Conservation (phyloP, 1,140 invertebrate species). For the Lasioglossum albipes region DNA sequence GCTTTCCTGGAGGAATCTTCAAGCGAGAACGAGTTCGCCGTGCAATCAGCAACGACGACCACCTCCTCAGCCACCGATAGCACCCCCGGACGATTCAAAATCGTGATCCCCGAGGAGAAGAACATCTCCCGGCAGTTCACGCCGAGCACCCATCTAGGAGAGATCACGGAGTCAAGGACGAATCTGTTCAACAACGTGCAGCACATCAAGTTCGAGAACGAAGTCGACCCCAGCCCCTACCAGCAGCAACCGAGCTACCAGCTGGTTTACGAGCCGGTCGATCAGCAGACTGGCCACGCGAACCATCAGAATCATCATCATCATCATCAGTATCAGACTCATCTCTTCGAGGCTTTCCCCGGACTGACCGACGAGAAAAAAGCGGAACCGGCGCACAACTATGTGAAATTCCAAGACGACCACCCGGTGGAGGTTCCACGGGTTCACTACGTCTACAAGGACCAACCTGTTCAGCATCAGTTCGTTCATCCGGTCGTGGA, state of each 20-base stretch:
- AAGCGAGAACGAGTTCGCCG: constrained; percentile 5
- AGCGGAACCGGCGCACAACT: neutral
- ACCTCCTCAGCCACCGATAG: neutral
- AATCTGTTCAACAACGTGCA: constrained; percentile 62
- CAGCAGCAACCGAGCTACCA: constrained; percentile 10
- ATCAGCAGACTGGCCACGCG: neutral
- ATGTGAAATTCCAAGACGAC: constrained; percentile 60
- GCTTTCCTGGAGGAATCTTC: constrained; percentile 17
- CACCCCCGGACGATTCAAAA: neutral
- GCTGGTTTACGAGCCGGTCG: neutral
- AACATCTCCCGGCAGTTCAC: constrained; percentile 50
- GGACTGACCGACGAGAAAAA: neutral
- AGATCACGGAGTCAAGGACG: constrained; percentile 56
- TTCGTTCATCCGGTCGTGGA: neutral
- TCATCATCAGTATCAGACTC: neutral
- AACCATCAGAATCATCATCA: no score
- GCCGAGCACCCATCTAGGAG: constrained; percentile 69
- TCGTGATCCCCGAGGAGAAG: neutral
- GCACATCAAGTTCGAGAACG: constrained; percentile 60
- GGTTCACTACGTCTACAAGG: neutral
- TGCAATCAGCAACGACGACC: constrained; percentile 3
- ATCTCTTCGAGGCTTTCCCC: neutral
- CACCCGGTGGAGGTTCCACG: constrained; percentile 22
- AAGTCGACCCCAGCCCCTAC: constrained; percentile 19
- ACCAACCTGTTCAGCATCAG: constrained; percentile 2